Evolutionary conservation across 2,888 invertebrate genomes (phyloP).

Genomic region (Monochamus alternatus): DNA sequence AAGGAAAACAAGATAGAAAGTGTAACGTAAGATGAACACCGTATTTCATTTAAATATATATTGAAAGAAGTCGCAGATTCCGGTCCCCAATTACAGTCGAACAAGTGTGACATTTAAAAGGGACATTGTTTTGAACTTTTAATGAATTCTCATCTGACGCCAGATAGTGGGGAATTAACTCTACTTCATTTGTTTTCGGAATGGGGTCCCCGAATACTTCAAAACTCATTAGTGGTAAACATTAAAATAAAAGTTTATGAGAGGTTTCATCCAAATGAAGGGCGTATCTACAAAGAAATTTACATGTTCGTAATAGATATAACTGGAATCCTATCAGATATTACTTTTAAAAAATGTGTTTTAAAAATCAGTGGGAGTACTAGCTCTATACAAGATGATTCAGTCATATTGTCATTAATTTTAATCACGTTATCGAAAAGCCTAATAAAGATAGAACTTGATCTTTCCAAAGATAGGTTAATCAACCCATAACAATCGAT

Average conservation of each 20-base stretch:
- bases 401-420: too few species aligned
- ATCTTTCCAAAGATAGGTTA: too few species aligned
- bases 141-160: not conserved
- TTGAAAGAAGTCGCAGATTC: not conserved
- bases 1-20: not conserved
- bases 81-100: not conserved
- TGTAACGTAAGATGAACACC: too few species aligned
- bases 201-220: slow-evolving; percentile 29
- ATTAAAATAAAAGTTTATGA: slow-evolving; percentile 39
- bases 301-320: too few species aligned
- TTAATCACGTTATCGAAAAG: too few species aligned
- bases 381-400: too few species aligned
- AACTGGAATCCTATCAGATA: too few species aligned
- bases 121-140: not conserved
- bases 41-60: too few species aligned
- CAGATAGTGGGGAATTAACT: not conserved
- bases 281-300: not conserved
- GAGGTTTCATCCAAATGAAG: slow-evolving; percentile 42
- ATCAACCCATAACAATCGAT: too few species aligned
- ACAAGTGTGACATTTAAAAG: not conserved
- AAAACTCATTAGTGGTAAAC: slow-evolving; percentile 48
- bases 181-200: not conserved
- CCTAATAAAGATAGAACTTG: too few species aligned
- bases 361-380: too few species aligned
- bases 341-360: too few species aligned